These are phyloP conservation scores for Hybos culiciformis DNA, from an alignment of 2,888 invertebrate species.

Conservation along the genomic window DNA sequence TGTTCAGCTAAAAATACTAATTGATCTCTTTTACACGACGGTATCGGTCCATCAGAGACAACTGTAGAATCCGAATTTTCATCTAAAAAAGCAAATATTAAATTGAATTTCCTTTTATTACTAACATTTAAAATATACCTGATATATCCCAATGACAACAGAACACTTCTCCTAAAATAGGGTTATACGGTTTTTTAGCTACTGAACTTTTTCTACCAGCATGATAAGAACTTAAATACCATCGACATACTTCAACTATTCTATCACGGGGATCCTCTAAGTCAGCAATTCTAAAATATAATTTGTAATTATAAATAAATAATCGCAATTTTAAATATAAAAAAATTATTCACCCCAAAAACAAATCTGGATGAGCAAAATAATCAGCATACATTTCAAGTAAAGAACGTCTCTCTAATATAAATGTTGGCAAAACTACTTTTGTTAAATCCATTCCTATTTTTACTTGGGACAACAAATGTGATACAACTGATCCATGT, in stretches of 20 bases:
- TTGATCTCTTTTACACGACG: conserved; percentile 79
- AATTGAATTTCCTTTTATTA: neutral
- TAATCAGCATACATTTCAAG: conserved; percentile 99
- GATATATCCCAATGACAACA: conserved; percentile 71
- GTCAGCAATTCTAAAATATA: conserved; percentile 67
- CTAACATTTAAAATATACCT: conserved; percentile 19
- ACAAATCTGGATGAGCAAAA: conserved; percentile 97
- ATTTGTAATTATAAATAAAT: neutral
- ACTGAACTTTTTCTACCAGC: conserved; percentile 94
- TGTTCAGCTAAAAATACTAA: conserved; percentile 94
- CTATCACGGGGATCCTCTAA: conserved; percentile 71
- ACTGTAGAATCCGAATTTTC: conserved; percentile 20
- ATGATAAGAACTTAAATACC: conserved; percentile 98
- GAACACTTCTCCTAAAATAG: conserved; percentile 93
- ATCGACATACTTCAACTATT: conserved; percentile 86
- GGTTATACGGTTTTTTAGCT: conserved; percentile 98
- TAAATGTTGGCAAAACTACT: conserved; percentile 92
- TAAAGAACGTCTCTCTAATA: conserved; percentile 89
- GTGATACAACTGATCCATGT: conserved; percentile 94
- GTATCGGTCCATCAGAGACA: conserved; percentile 75
- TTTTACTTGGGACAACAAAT: conserved; percentile 92
- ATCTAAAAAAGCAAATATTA: conserved; percentile 10
- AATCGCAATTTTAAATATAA: neutral
- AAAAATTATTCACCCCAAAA: conserved; percentile 66
- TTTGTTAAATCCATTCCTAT: conserved; percentile 99